A percentile compares a stretch with the other conserved stretches of the same genome.
Conservation (phyloP, 1,140 invertebrate species). For the Fopius arisanus region DNA sequence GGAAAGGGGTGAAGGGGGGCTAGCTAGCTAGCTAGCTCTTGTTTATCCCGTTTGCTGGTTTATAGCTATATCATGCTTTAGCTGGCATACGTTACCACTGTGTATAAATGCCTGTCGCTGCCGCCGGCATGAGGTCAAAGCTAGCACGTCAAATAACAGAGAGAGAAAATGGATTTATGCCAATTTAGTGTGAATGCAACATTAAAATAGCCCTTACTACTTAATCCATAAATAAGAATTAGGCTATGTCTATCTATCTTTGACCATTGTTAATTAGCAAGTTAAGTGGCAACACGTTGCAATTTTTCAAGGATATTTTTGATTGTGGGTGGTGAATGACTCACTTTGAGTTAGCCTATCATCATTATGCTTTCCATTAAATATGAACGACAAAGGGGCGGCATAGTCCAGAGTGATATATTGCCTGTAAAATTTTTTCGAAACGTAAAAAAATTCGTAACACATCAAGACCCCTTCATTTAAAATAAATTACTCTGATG, state of each 20-base stretch:
- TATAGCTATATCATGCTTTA: conserved; percentile 16
- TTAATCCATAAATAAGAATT: too few relatives aligned
- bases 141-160: not conserved
- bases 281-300: conserved; percentile 26
- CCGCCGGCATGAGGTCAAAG: not conserved
- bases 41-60: not conserved
- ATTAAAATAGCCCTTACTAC: too few relatives aligned
- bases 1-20: not conserved
- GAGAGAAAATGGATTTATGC: not conserved
- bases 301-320: conserved; percentile 7
- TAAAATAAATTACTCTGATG: too few relatives aligned
- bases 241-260: too few relatives aligned
- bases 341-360: conserved; percentile 10
- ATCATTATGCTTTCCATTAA: conserved; percentile 25
- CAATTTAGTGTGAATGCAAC: too few relatives aligned
- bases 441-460: too few relatives aligned
- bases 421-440: too few relatives aligned
- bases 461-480: too few relatives aligned
- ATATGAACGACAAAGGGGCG: not conserved
- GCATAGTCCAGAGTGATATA: too few relatives aligned
- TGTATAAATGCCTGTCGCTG: conserved; percentile 16
- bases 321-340: conserved; percentile 21
- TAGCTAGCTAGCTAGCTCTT: too few relatives aligned
- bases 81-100: conserved; percentile 11
- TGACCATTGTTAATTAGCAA: too few relatives aligned